Evolutionary conservation across 2,113 vertebrate species (phyloP), one percentile per base, ranked within the genome.

Genomic region (Caracal caracal): DNA sequence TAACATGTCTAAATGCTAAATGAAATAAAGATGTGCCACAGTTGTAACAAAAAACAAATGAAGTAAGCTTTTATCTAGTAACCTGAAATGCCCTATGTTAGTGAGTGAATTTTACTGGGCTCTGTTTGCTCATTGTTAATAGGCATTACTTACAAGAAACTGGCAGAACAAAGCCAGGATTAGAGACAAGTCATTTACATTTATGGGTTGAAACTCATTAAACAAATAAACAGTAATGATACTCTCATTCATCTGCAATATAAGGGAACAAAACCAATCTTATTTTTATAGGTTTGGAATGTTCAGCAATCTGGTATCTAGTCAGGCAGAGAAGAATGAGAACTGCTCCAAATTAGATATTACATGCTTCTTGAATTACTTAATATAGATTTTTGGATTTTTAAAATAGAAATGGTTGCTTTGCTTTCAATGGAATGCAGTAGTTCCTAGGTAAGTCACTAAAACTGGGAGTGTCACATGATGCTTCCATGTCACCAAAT

Each of bases 21-120:
- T n/a, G 49, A 94, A 93, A 66, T 65, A 66, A 86, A 95, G 51
- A 90, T 79, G 68, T 63, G n/a, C 49, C 75, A 94, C 28, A 90
- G 82, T 70, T 66, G 63, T 35, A 51, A 63, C 1, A 0, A 66
- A 75, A 83, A 93, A 7, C 37, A 73, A 84, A 88, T n/a, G 26
- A 80, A 66, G 13, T 82, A 8, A 51, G 11, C 12, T 37, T 82
- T 94, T 43, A 47, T 51, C 70, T 73, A 66, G 63, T 47, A 93
- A 90, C 47, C 63, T 4, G 17, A 87, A 79, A 91, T 90, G 43
- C 78, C 37, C 61, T 73, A 63, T 40, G 49, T 66, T 28, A 83
- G 5, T 33, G 53, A 79, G 20, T 73, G 28, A 84, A 79, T 83
- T 79, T 76, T 76, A 90, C 15, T 26, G 85, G 43, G n/a, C 22